These are phyloP conservation scores for Parthenolecanium corni DNA, from an alignment of 2,888 invertebrate genomes.

Conservation along the genomic window DNA sequence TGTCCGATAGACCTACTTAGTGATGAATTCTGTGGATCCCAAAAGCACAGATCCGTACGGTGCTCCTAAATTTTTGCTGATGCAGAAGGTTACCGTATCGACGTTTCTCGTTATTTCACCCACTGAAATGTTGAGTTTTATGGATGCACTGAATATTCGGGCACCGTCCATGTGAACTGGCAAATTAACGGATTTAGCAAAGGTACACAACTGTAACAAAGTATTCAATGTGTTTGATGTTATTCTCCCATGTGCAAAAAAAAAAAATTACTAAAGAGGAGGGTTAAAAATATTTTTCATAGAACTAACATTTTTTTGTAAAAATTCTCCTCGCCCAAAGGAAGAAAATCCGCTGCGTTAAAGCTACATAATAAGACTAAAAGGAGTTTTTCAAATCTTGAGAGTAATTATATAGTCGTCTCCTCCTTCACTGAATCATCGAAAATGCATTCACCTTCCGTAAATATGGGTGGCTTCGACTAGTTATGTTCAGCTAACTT, in stretches of 20 bases:
- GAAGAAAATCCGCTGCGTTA: too few relatives aligned
- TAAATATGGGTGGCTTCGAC: too few relatives aligned
- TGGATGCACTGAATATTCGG: constrained; percentile 76
- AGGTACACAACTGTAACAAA: constrained; percentile 32
- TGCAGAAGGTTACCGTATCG: constrained; percentile 73
- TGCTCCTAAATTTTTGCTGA: constrained; percentile 83
- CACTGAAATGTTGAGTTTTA: constrained; percentile 51
- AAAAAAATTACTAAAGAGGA: too few relatives aligned
- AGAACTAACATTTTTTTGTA: too few relatives aligned
- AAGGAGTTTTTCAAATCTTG: too few relatives aligned
- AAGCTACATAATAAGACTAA: too few relatives aligned
- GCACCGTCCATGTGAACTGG: constrained; percentile 90
- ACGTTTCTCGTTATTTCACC: constrained; percentile 56
- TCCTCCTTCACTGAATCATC: too few relatives aligned
- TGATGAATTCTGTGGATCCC: constrained; percentile 60
- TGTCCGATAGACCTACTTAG: neutral
- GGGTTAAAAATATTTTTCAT: too few relatives aligned
- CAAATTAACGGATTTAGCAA: constrained; percentile 40
- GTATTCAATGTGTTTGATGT: neutral
- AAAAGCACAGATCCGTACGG: constrained; percentile 78
- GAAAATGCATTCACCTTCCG: too few relatives aligned
- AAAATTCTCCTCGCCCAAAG: too few relatives aligned
- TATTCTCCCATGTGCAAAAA: neutral
- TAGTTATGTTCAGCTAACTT: too few relatives aligned
- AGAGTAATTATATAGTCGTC: too few relatives aligned